These are phyloP conservation scores for Ephydatia muelleri DNA, from an alignment of 37 sponge, comb jelly and placozoan genomes.

Conservation along the genomic window DNA sequence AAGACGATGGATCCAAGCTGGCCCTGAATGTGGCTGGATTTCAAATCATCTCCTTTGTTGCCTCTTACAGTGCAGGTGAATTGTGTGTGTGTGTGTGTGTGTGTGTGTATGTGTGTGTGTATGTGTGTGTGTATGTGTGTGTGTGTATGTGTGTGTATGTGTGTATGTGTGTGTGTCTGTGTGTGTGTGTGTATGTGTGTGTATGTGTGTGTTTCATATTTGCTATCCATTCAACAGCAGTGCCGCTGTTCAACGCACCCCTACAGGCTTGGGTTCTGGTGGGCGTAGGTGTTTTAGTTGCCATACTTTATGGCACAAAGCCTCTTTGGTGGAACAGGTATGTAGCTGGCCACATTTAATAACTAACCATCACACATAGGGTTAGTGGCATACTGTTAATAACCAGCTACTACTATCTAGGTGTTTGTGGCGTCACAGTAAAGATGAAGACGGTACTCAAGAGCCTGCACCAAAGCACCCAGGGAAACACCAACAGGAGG, in stretches of 20 bases:
- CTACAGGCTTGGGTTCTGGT: neutral
- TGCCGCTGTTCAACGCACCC: neutral
- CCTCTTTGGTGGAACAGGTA: neutral
- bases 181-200: too few relatives aligned
- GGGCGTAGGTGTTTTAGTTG: neutral
- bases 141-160: too few relatives aligned
- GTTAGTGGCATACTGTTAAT: too few relatives aligned
- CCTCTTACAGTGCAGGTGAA: neutral
- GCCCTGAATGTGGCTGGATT: neutral
- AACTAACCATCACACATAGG: too few relatives aligned
- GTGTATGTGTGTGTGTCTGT: too few relatives aligned
- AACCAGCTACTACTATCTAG: too few relatives aligned
- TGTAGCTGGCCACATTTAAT: too few relatives aligned
- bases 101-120: too few relatives aligned
- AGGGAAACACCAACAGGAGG: neutral
- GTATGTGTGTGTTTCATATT: too few relatives aligned
- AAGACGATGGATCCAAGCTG: neutral
- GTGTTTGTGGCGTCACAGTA: neutral
- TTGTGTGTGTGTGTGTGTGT: neutral
- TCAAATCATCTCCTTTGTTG: neutral
- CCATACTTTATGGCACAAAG: neutral
- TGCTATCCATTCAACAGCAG: neutral
- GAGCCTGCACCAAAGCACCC: neutral
- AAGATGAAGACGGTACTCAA: neutral
- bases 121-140: too few relatives aligned